Base-by-base conservation (phyloP, 2,888 invertebrate species). In the Saturnia pavonia region DNA sequence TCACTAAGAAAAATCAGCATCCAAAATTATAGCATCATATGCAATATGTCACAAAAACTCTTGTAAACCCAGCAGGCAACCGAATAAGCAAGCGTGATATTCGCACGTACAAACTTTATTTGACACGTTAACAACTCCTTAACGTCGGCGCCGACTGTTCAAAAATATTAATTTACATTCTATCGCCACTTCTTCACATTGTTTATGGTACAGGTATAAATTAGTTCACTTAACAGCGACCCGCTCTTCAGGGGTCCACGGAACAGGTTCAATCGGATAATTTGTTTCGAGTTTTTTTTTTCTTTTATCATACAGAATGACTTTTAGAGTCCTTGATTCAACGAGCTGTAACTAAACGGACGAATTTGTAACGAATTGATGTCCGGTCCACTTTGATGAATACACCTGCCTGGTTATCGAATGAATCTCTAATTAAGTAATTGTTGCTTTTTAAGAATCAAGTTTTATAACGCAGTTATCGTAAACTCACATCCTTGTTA, bases 321-420 rank as follows among this genome's bases (percentile, higher is more conserved):
- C 86, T 88, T 86, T 77, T 82, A 82, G 88, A 91, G 92, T 93
- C 94, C 92, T 94, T 92, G 91, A 85, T 84, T 89, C 92, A 94
- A 94, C 93, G 93, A 94, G 94, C 92, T 92, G 93, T 89, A 89
- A 89, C 94, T 89, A 93, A 94, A 94, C 88, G 88, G 85, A 86
- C 86, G 85, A 89, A 91, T 92, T 92, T 89, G 91, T 89, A 92
- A 88, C 92, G 92, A 93, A 92, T 93, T 82, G 89, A 89, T 92
- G 92, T 92, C 92, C 92, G 91, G 86, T 87, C 88, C 88, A 88
- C 87, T 83, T 83, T 85, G 88, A 88, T 86, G 85, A 79, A 78
- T 88, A 83, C 92, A 93, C 91, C 91, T 92, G 92, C 90, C 82
- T 70, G 82, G 85, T 85, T 90, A 88, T 90, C 71, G 48, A 34